These are phyloP conservation scores for Eudorcas thomsonii DNA, from an alignment of 2,113 vertebrate genomes.

Conservation along the genomic window DNA sequence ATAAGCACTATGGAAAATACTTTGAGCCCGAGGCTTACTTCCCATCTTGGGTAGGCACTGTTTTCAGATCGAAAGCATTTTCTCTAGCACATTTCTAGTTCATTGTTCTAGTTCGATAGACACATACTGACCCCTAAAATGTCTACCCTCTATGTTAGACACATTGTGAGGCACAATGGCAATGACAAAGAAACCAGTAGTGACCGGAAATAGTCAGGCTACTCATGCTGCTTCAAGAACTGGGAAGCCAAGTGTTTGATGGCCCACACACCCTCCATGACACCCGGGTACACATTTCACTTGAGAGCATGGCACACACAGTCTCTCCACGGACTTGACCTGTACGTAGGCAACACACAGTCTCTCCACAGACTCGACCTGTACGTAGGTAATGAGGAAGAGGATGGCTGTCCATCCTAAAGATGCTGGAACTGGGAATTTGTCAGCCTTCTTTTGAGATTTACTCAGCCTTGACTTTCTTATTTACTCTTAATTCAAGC, in stretches of 20 bases:
- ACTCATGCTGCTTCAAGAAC: neutral
- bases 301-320: neutral
- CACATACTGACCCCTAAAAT: neutral
- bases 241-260: neutral
- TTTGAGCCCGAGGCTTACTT: slow-evolving; percentile 98
- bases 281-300: neutral
- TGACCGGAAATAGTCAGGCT: neutral
- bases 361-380: neutral
- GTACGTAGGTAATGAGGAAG: too few species aligned
- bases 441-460: neutral
- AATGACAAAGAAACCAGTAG: neutral
- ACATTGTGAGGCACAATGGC: neutral
- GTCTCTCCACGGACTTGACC: neutral
- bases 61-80: neutral
- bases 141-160: neutral
- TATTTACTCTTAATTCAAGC: neutral
- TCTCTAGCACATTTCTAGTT: neutral
- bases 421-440: neutral
- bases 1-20: slow-evolving; percentile 96
- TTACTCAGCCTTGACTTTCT: neutral
- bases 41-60: slow-evolving; percentile 90
- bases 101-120: neutral
- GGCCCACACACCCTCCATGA: neutral
- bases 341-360: too few species aligned
- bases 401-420: neutral